phyloP scores from a whole-genome alignment of 2,797 vertebrate species.

The Carduelis carduelis region DNA sequence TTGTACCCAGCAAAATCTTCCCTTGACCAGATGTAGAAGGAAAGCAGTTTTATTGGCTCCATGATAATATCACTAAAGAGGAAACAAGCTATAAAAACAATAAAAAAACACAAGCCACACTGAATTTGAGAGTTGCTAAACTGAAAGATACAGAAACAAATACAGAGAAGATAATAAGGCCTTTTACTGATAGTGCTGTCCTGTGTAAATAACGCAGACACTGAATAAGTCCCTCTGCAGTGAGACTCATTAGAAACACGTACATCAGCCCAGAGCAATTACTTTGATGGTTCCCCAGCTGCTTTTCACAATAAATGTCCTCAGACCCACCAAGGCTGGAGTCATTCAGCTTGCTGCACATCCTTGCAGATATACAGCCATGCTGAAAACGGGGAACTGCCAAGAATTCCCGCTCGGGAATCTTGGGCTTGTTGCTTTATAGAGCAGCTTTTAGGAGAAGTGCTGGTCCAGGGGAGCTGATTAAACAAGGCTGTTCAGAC shows the following conservation, averaged over 20 bases:
- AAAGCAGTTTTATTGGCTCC: conserved; percentile 59
- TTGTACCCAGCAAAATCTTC: conserved; percentile 55
- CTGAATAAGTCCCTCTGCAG: conserved; percentile 16
- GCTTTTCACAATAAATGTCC: conserved; percentile 24
- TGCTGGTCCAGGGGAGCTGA: not conserved
- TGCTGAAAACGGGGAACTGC: not conserved
- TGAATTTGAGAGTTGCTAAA: conserved; percentile 47
- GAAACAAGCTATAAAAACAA: conserved; percentile 64
- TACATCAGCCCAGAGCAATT: conserved; percentile 33
- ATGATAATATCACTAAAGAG: conserved; percentile 57
- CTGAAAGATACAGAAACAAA: conserved; percentile 51
- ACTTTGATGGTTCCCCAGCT: conserved; percentile 51
- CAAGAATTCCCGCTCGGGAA: not conserved
- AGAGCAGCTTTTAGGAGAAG: not conserved
- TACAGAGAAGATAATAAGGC: conserved; percentile 46
- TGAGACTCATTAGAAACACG: conserved; percentile 31
- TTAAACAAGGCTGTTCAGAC: not conserved
- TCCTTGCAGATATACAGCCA: not conserved
- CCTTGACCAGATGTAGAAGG: conserved; percentile 65
- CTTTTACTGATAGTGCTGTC: conserved; percentile 50
- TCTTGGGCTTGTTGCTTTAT: fast-evolving
- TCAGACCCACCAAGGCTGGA: not conserved
- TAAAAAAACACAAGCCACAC: not conserved
- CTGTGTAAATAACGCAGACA: conserved; percentile 52
- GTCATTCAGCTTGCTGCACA: not conserved